Percentiles rank a stretch among this genome's conserved stretches.
phyloP scores from a whole-genome alignment of 2,113 vertebrate species.

The Odontesthes bonariensis region DNA sequence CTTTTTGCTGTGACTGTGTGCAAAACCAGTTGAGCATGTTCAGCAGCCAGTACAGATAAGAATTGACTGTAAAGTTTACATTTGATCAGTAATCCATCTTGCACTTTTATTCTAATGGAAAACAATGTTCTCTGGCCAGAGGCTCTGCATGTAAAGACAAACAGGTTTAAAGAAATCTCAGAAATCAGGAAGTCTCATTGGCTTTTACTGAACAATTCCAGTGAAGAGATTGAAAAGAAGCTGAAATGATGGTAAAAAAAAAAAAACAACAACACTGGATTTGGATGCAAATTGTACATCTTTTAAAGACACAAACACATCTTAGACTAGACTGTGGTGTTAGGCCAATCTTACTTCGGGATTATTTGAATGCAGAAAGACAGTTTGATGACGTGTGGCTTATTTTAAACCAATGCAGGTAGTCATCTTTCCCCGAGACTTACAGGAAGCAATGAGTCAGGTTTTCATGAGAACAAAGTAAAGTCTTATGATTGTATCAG shows the following conservation, averaged over 20 bases:
- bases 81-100: constrained; percentile 23
- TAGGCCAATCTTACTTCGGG: no score
- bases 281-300: no score
- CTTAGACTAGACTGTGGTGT: no score
- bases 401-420: no score
- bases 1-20: constrained; percentile 12
- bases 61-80: constrained; percentile 15
- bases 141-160: constrained; percentile 32
- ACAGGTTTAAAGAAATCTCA: constrained; percentile 22
- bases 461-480: no score
- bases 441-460: no score
- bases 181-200: constrained; percentile 47
- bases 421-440: no score
- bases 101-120: constrained; percentile 28
- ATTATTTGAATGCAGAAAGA: no score
- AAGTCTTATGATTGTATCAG: no score
- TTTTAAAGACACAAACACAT: no score
- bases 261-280: no score
- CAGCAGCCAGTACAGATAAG: constrained; percentile 23
- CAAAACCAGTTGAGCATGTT: constrained; percentile 32
- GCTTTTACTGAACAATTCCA: constrained; percentile 22
- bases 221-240: not conserved
- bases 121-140: constrained; percentile 11
- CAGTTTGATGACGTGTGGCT: no score
- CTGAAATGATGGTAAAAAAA: not conserved